These are phyloP conservation scores for Phallusia fumigata DNA, from an alignment of 23 tunicate species.

Conservation along the genomic window DNA sequence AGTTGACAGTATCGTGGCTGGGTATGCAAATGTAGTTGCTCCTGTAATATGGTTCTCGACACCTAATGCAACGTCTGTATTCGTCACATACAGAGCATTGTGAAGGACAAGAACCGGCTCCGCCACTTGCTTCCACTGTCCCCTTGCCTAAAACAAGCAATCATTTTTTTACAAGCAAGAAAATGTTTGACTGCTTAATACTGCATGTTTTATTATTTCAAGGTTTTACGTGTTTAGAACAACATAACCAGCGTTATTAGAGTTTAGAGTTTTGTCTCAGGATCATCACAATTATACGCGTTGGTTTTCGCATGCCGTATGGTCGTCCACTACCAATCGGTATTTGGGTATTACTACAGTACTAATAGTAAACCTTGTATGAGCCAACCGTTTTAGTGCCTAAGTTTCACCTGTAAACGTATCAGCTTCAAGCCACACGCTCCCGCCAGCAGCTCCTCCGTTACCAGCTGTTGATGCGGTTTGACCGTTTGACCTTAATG, in stretches of 20 bases:
- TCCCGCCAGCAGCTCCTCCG: slow-evolving; percentile 32
- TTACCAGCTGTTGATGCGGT: slow-evolving; percentile 16
- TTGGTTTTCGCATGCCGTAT: no score
- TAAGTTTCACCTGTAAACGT: background rate
- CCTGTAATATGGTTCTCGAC: background rate
- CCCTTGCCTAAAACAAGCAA: slow-evolving; percentile 13
- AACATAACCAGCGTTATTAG: no score
- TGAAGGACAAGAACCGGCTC: slow-evolving; percentile 20
- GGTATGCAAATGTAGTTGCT: slow-evolving; percentile 18
- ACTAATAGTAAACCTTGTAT: no score
- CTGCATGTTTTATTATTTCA: no score
- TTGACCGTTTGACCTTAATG: slow-evolving; percentile 11
- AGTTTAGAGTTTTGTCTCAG: no score
- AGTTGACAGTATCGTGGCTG: background rate
- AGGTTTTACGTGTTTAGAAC: no score
- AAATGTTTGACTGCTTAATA: no score
- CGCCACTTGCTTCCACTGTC: slow-evolving; percentile 21
- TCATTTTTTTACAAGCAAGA: no score
- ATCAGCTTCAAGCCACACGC: slow-evolving; percentile 20
- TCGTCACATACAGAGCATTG: slow-evolving; percentile 8
- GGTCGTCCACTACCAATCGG: no score
- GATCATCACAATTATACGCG: no score
- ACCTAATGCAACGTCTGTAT: slow-evolving; percentile 17
- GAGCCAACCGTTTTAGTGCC: no score
- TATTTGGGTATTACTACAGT: no score